phyloP scores from a whole-genome alignment of 2,888 invertebrate genomes.

The Laothoe populi region DNA sequence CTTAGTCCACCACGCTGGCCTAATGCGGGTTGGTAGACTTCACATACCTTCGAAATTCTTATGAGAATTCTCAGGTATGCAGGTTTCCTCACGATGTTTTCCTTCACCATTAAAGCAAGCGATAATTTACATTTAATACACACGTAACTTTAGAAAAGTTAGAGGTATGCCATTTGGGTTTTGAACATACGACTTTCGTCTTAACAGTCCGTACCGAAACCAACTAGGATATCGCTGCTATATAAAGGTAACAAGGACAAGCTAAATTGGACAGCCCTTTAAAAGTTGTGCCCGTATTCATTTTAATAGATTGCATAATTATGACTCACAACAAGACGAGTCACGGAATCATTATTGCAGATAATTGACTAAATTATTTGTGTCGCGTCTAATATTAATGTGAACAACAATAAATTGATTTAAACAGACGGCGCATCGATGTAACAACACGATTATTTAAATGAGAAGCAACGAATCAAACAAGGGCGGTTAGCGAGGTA shows the following conservation, averaged over 20 bases:
- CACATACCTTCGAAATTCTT: no score
- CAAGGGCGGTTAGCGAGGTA: conserved; percentile 57
- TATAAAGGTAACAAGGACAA: conserved; percentile 22
- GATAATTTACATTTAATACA: no score
- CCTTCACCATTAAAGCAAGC: no score
- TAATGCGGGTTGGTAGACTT: no score
- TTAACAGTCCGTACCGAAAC: no score
- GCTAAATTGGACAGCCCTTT: conserved; percentile 16
- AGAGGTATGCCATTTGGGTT: no score
- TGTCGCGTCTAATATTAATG: background rate
- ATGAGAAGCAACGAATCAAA: conserved; percentile 47
- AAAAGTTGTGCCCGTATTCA: conserved; percentile 21
- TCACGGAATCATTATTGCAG: conserved; percentile 12
- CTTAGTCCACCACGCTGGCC: no score
- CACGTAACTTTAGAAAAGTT: no score
- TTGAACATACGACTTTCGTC: no score
- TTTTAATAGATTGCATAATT: conserved; percentile 23
- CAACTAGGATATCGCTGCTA: no score
- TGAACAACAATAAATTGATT: conserved; percentile 15
- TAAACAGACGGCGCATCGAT: conserved; percentile 6
- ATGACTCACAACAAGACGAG: background rate
- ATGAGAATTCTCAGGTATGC: no score
- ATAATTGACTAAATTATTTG: background rate
- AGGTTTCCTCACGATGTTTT: no score
- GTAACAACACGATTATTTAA: conserved; percentile 20